Evolutionary conservation across 1,140 invertebrate genomes (phyloP).

Genomic region (Globodera rostochiensis): DNA sequence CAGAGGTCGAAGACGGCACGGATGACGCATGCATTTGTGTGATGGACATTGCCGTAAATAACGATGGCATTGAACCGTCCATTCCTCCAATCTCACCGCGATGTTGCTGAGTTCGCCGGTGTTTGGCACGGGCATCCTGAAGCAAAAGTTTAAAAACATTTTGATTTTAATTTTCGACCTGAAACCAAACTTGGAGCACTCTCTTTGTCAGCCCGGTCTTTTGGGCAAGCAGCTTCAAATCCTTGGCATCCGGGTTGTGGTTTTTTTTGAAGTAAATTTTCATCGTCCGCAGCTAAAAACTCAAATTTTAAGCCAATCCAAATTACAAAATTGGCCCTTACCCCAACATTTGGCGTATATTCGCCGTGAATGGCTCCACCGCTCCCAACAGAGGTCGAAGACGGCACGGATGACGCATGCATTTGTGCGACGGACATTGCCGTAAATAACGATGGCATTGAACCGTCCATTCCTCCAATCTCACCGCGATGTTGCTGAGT

Average conservation of each 20-base stretch:
- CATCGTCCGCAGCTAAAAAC: conserved; percentile 80
- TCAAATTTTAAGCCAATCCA: not conserved
- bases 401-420: not conserved
- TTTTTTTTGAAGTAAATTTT: conserved; percentile 98
- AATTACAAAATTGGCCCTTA: not conserved
- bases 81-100: not conserved
- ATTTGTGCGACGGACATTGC: not conserved
- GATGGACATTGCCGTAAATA: not conserved
- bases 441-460: not conserved
- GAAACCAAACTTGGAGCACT: conserved; percentile 84
- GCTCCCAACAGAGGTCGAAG: not conserved
- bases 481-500: conserved; percentile 36
- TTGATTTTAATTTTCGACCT: conserved; percentile 7
- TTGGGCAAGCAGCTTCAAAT: conserved; percentile 92
- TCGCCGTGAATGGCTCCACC: not conserved
- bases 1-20: not conserved
- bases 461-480: not conserved
- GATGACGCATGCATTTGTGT: no score
- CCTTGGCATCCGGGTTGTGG: conserved; percentile 97
- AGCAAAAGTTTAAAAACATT: conserved; percentile 41
- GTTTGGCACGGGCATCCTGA: conserved; percentile 55
- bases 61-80: not conserved
- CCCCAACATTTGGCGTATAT: not conserved
- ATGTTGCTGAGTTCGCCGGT: conserved; percentile 43
- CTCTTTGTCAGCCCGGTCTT: conserved; percentile 96